phyloP scores from a whole-genome alignment of 1,140 invertebrate genomes.

The Tyrophagus putrescentiae region DNA sequence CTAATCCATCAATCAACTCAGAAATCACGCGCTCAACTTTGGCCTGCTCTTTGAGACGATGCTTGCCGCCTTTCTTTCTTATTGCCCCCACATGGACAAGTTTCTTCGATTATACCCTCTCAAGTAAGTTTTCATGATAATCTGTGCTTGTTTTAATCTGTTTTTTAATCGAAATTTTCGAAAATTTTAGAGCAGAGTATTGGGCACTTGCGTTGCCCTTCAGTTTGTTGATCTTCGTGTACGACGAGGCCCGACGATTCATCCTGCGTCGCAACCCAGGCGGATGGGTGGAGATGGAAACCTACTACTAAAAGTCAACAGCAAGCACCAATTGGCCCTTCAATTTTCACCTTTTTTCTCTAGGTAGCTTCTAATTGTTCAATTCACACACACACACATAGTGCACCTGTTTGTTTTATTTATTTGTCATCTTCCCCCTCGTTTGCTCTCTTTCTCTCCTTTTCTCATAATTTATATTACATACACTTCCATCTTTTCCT shows the following conservation, averaged over 20 bases:
- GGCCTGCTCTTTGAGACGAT: slow-evolving; percentile 56
- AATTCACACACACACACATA: too few species aligned
- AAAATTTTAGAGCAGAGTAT: too few species aligned
- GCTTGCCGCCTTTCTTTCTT: slow-evolving; percentile 50
- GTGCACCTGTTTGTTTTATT: too few species aligned
- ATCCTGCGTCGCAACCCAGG: slow-evolving; percentile 88
- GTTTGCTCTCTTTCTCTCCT: too few species aligned
- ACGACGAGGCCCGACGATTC: slow-evolving; percentile 90
- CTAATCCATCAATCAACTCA: slow-evolving; percentile 32
- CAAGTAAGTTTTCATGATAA: slow-evolving; percentile 39
- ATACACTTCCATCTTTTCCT: too few species aligned
- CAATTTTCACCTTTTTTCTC: too few species aligned
- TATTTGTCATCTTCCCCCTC: too few species aligned
- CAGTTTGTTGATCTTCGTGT: slow-evolving; percentile 90
- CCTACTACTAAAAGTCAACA: slow-evolving; percentile 44
- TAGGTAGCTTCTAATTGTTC: too few species aligned
- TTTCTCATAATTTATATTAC: too few species aligned
- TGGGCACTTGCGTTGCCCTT: slow-evolving; percentile 90
- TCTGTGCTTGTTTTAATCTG: too few species aligned
- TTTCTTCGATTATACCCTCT: slow-evolving; percentile 43
- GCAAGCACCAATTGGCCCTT: too few species aligned
- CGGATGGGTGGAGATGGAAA: slow-evolving; percentile 95
- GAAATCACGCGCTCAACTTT: slow-evolving; percentile 51
- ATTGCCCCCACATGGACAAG: slow-evolving; percentile 53
- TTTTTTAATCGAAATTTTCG: too few species aligned